Evolutionary conservation across 2,797 vertebrate genomes (phyloP).

Genomic region (Aplochiton taeniatus): DNA sequence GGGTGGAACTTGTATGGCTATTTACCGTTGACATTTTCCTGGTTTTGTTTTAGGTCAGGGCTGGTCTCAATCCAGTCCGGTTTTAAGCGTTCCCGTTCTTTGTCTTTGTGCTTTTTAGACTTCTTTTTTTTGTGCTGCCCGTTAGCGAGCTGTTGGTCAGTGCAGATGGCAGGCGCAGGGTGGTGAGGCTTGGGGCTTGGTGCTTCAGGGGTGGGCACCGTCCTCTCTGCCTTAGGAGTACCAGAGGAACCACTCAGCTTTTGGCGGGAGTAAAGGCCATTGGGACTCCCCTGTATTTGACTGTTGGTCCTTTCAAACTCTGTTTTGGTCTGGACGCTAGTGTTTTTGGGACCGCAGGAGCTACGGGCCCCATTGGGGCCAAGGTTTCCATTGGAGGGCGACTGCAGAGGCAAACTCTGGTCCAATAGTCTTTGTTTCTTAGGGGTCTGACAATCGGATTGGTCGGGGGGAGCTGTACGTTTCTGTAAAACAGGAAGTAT

Average conservation of each 20-base stretch:
- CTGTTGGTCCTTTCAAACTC: constrained; percentile 66
- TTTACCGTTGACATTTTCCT: constrained; percentile 70
- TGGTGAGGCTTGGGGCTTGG: constrained; percentile 48
- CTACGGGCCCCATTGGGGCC: constrained; percentile 47
- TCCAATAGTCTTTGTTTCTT: constrained; percentile 78
- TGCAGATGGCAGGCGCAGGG: constrained; percentile 55
- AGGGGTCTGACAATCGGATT: constrained; percentile 67
- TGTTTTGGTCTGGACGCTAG: constrained; percentile 56
- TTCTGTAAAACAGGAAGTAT: constrained; percentile 62
- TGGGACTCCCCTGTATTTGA: constrained; percentile 65
- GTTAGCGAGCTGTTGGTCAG: constrained; percentile 63
- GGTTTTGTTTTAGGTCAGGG: constrained; percentile 73
- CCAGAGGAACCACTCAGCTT: constrained; percentile 57
- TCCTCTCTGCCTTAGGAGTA: constrained; percentile 59
- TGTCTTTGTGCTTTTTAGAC: constrained; percentile 83
- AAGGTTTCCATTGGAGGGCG: constrained; percentile 60
- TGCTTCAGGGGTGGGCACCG: constrained; percentile 42
- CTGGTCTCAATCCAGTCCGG: constrained; percentile 76
- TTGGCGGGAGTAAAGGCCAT: constrained; percentile 61
- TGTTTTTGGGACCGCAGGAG: constrained; percentile 57
- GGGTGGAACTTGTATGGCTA: neutral
- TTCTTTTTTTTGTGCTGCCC: constrained; percentile 79
- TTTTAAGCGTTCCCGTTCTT: constrained; percentile 76
- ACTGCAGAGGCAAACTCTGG: constrained; percentile 63
- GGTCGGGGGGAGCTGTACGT: constrained; percentile 72